Evolutionary conservation across 2,797 vertebrate genomes (phyloP), one percentile per base, ranked within the genome.

Genomic region (Mycteria americana): DNA sequence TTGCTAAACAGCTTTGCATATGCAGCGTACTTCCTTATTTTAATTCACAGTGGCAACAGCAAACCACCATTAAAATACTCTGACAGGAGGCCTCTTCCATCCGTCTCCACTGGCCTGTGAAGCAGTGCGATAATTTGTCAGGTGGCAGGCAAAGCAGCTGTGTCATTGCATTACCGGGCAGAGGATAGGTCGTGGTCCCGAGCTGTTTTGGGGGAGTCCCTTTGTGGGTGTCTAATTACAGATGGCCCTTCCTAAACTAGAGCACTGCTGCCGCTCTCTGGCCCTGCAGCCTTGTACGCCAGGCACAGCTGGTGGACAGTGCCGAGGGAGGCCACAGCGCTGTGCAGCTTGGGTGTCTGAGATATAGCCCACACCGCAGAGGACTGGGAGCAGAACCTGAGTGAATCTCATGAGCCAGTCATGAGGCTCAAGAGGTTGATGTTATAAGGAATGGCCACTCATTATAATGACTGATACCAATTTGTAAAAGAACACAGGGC

Each of bases 281-380:
- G 24, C 48, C 48, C 41, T 72, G 39, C 48, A 74, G 62, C 28
- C 41, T 56, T 8, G 2, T 9, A 12, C 1, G 3, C 21, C 51
- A 43, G 41, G 41, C 35, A 65, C 33, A 53, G 54, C 53, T 51
- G 45, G 28, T 9, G 6, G 3, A 15, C 33, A 17, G 46, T 6
- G 30, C n/a, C 10, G 1, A 27, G 22, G 31, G 18, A 63, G 18
- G 30, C 22, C 50, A 50, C 6, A 19, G 57, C 0, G 0, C 10
- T 16, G 3, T 9, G 28, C 23, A 25, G 68, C 21, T 45, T 2
- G 27, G 15, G 13, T 35, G 39, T 6, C 60, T 45, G 51, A 70
- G 37, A 37, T 15, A 41, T 6, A 75, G 60, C 6, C 33, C 63
- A 33, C 9, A 1, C n/a, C 1, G 1, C 11, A 54, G 41, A 33